A percentile compares a stretch with the other conserved stretches of the same genome.
Conservation (phyloP, 2,797 vertebrate genomes). For the Squalus acanthias region DNA sequence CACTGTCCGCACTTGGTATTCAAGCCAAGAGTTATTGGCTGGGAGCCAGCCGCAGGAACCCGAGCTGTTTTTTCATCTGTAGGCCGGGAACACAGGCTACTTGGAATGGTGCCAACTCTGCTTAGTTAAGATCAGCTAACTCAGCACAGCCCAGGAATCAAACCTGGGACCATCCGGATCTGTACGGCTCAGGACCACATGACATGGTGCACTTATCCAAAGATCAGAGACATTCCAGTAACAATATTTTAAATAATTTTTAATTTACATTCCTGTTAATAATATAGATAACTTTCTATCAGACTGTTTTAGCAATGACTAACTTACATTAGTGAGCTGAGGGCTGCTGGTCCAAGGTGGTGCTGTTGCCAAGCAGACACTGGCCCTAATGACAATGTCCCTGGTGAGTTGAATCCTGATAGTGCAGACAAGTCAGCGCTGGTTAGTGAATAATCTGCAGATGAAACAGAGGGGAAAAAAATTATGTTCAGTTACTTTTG, state of each 20-base stretch:
- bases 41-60: not conserved
- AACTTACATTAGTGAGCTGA: slow-evolving; percentile 95
- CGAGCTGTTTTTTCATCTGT: not conserved
- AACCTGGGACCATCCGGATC: not conserved
- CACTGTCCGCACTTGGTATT: not conserved
- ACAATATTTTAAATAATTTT: not conserved
- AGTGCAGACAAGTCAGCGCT: slow-evolving; percentile 91
- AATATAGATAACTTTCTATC: not conserved
- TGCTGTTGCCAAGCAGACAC: slow-evolving; percentile 98
- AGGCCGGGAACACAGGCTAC: not conserved
- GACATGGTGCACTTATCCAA: not conserved
- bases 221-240: not conserved
- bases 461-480: not conserved
- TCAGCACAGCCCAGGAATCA: not conserved
- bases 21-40: not conserved
- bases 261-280: not conserved
- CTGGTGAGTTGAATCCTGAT: slow-evolving; percentile 89
- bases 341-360: slow-evolving; percentile 85
- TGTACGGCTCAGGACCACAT: not conserved
- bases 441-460: slow-evolving; percentile 89
- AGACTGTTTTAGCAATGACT: not conserved
- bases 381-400: slow-evolving; percentile 87
- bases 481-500: not conserved
- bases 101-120: not conserved
- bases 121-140: not conserved